Base-by-base conservation (phyloP, 2,888 invertebrate species). In the Chrysina gloriosa region DNA sequence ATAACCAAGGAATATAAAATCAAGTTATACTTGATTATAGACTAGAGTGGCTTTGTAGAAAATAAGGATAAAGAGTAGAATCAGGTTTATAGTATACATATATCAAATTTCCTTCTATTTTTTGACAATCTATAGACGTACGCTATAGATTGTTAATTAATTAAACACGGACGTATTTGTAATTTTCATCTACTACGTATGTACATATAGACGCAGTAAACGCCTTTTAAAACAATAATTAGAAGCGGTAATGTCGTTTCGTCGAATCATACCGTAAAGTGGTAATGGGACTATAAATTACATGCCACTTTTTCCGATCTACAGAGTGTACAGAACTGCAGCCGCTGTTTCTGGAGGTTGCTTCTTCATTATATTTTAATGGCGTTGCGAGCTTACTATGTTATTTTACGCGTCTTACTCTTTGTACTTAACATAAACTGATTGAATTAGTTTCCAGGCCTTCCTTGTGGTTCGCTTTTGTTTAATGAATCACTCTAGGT, bases 201-300 rank as follows among this genome's bases (percentile, higher is more conserved):
- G 48, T 6, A 50, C 2, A 27, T 27, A n/a, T 11, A 27, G 2
- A 27, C 14, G 16, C 16, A 27, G 16, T 50, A 50, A 45, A 29
- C 29, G 11, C 36, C n/a, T 56, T 56, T 56, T 56, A 56, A 56
- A 19, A 23, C 23, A 56, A 56, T 56, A 36, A 54, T 54, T 54
- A 34, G 21, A 19, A 36, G 23, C 34, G 34, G 34, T 23, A 9
- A 21, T 56, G 21, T 16, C 39, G 21, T 5, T 36, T 21, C 23
- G 14, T 56, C 11, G 39, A 36, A 56, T 23, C 36, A 21, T 39
- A 39, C 56, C 56, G 34, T 56, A 36, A 56, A 56, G 23, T 36
- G 56, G 36, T 56, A 56, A 63, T 47, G 63, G 16, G 7, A 45
- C 31, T 63, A 63, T 70, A 68, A 47, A 56, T 68, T 56, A 56